These are phyloP conservation scores for Leptinotarsa undecemlineata DNA, from an alignment of 1,140 invertebrate genomes.

Conservation along the genomic window DNA sequence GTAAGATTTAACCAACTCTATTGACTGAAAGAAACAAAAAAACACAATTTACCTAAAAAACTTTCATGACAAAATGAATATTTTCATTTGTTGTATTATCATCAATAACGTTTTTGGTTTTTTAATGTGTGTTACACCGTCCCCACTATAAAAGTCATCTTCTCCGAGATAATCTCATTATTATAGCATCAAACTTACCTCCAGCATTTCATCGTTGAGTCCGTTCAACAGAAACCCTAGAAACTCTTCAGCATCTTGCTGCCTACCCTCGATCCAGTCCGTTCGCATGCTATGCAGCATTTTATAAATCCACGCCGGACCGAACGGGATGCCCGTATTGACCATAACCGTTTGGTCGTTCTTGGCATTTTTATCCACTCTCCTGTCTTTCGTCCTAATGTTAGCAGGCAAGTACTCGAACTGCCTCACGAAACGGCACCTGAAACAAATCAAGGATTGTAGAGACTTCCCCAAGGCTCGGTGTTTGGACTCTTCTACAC, in stretches of 20 bases:
- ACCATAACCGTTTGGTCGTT: slow-evolving; percentile 56
- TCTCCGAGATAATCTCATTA: too few relatives aligned
- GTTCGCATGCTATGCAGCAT: slow-evolving; percentile 77
- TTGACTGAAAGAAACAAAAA: slow-evolving; percentile 60
- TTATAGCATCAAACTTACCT: slow-evolving; percentile 58
- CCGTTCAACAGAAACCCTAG: slow-evolving; percentile 89
- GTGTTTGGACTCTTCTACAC: not conserved
- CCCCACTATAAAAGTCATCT: too few relatives aligned
- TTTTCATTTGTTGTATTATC: not conserved
- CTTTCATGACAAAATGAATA: too few relatives aligned
- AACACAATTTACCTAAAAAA: not conserved
- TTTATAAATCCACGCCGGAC: slow-evolving; percentile 80
- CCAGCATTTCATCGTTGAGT: slow-evolving; percentile 94
- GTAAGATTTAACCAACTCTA: slow-evolving; percentile 63
- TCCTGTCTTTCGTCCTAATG: slow-evolving; percentile 55
- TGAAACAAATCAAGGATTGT: slow-evolving; percentile 42
- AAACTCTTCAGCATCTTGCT: slow-evolving; percentile 96
- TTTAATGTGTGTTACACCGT: too few relatives aligned
- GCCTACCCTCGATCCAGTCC: slow-evolving; percentile 77
- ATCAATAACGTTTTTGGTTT: too few relatives aligned
- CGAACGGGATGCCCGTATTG: slow-evolving; percentile 71
- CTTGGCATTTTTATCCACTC: slow-evolving; percentile 55
- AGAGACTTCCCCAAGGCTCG: not conserved
- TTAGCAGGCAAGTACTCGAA: slow-evolving; percentile 66
- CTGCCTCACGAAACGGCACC: slow-evolving; percentile 70